Conservation (phyloP, 30 jellyfish, hydroid and myxozoan species). For the Haliclystus octoradiatus region DNA sequence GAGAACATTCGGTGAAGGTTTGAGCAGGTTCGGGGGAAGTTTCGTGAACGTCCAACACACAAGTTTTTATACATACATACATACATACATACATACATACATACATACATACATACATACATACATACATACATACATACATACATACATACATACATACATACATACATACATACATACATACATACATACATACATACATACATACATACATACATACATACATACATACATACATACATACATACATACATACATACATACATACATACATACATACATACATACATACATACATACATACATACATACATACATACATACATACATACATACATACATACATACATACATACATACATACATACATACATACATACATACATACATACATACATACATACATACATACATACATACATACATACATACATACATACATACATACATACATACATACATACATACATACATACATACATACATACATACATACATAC, state of each 20-base stretch:
- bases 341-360: conserved; percentile 10
- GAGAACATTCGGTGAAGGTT: too few relatives aligned
- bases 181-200: conserved; percentile 10
- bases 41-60: too few relatives aligned
- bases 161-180: conserved; percentile 2
- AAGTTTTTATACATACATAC: conserved; percentile 1
- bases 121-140: conserved; percentile 8
- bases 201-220: conserved; percentile 8
- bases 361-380: conserved; percentile 10
- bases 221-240: conserved; percentile 10
- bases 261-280: conserved; percentile 10
- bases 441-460: conserved; percentile 10
- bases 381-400: conserved; percentile 10
- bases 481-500: background rate
- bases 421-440: conserved; percentile 10
- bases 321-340: conserved; percentile 8
- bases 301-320: conserved; percentile 10
- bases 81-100: conserved; percentile 10
- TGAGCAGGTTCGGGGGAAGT: too few relatives aligned
- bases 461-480: conserved; percentile 10
- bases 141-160: conserved; percentile 3
- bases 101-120: conserved; percentile 10
- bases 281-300: conserved; percentile 10
- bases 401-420: conserved; percentile 10
- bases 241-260: conserved; percentile 10